Evolutionary conservation across 2,888 invertebrate genomes (phyloP).

Genomic region (Esperia sulphurella): DNA sequence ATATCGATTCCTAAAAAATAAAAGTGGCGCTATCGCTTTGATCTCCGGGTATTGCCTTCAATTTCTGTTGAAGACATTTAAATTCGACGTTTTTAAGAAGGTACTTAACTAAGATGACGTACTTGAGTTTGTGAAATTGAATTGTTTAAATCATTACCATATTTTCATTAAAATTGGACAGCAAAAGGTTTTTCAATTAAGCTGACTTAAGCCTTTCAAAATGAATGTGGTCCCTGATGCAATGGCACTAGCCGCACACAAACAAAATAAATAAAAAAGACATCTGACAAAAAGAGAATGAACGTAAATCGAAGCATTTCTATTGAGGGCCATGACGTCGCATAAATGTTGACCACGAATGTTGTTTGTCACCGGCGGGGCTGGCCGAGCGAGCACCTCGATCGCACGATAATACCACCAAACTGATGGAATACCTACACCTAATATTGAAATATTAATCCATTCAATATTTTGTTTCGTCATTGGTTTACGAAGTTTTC

Average conservation of each 20-base stretch:
- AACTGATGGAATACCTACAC: constrained; percentile 35
- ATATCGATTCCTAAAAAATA: constrained; percentile 47
- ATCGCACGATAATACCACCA: constrained; percentile 50
- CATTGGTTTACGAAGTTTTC: constrained; percentile 17
- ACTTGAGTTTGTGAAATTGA: constrained; percentile 32
- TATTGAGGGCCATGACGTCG: constrained; percentile 72
- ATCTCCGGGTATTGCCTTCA: constrained; percentile 45
- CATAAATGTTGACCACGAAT: constrained; percentile 68
- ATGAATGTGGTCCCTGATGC: constrained; percentile 17
- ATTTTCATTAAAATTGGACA: neutral
- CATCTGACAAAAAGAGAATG: constrained; percentile 52
- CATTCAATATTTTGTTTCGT: constrained; percentile 38
- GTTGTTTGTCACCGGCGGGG: constrained; percentile 63
- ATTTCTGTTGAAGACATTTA: constrained; percentile 44
- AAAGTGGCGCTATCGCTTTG: constrained; percentile 51
- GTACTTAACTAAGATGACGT: constrained; percentile 23
- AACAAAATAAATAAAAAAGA: constrained; percentile 52
- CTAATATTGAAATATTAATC: constrained; percentile 52
- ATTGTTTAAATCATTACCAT: constrained; percentile 5
- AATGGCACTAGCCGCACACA: constrained; percentile 40
- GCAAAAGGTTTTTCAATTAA: neutral
- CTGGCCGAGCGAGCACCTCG: constrained; percentile 24
- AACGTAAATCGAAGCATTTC: constrained; percentile 69
- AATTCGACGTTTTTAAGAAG: constrained; percentile 37
- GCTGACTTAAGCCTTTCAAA: neutral